Base-by-base conservation (phyloP, 2,888 invertebrate genomes). In the Seira musarum region DNA sequence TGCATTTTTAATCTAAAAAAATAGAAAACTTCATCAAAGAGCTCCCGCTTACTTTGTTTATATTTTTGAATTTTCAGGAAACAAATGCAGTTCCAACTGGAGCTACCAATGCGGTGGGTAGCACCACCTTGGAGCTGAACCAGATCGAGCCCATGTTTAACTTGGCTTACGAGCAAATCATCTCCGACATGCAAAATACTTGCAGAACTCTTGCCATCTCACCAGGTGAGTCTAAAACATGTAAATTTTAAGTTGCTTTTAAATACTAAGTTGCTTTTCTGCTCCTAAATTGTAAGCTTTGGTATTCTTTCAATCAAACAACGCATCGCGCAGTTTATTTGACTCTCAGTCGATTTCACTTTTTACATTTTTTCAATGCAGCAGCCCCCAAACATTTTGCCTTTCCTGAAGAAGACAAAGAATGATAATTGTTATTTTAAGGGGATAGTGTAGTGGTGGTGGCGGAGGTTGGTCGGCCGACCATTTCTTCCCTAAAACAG, bases 151-250 rank as follows among this genome's bases (percentile, higher is more conserved):
- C 87, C 13, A 86, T 88, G 13, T 87, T 87, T 69, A 94, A 93
- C 82, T 91, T 96, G 90, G 96, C 96, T 30, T 94, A 96, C 87
- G 95, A 96, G 88, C 94, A 96, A 89, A 93, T 95, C 85, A 93
- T 94, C 87, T 93, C 94, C 88, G 96, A 96, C 88, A 94, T 96
- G 70, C 94, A 94, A 89, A 94, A 92, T 88, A 95, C 95, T 10
- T 96, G 96, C 90, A 93, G 93, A 72, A 93, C 94, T 87, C 92
- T 96, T 87, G 94, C 94, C 89, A 96, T 96, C 90, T 94, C 96
- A 89, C 93, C 94, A 90, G 96, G 96, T 96, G 89, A 93, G 93
- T 91, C 25, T 57, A 2, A 8, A 15, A 19, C 24, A 68, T 53
- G 22, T n/a, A 68, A n/a, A 64, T 65, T 25, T 22, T 65, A n/a